Conservation (phyloP, 2,113 vertebrate species). For the Hippoglossus stenolepis region DNA sequence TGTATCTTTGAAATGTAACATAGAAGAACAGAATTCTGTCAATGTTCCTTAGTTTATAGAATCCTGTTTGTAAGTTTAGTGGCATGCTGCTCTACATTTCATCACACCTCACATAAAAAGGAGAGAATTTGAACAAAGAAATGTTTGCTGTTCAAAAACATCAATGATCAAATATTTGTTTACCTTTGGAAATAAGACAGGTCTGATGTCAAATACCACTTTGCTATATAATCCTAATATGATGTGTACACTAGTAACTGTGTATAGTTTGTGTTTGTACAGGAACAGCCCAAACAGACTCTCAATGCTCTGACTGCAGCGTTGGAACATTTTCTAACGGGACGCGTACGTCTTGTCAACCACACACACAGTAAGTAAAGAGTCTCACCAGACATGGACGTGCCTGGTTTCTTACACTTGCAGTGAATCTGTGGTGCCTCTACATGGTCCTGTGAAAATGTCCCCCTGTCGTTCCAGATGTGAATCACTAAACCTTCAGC, state of each 20-base stretch:
- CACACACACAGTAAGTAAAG: conserved; percentile 45
- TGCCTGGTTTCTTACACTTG: not conserved
- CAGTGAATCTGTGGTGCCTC: not conserved
- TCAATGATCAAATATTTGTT: no score
- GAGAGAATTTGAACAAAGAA: no score
- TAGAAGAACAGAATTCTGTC: no score
- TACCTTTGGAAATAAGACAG: no score
- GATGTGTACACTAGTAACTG: not conserved
- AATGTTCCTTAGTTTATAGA: no score
- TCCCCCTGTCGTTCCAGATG: conserved; percentile 35
- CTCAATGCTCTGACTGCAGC: conserved; percentile 36
- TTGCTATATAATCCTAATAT: not conserved
- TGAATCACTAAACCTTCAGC: not conserved
- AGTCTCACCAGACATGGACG: not conserved
- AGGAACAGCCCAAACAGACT: conserved; percentile 34
- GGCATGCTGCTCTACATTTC: no score
- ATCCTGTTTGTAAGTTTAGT: no score
- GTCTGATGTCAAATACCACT: no score
- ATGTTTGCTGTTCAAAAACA: no score
- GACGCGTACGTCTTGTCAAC: conserved; percentile 33
- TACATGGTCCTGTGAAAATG: not conserved
- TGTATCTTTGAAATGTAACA: no score
- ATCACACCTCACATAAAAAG: no score
- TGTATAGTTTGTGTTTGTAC: not conserved
- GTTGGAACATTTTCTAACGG: conserved; percentile 47